Evolutionary conservation across 1,140 invertebrate genomes (phyloP).

Genomic region (Diplogasteroides magnus): DNA sequence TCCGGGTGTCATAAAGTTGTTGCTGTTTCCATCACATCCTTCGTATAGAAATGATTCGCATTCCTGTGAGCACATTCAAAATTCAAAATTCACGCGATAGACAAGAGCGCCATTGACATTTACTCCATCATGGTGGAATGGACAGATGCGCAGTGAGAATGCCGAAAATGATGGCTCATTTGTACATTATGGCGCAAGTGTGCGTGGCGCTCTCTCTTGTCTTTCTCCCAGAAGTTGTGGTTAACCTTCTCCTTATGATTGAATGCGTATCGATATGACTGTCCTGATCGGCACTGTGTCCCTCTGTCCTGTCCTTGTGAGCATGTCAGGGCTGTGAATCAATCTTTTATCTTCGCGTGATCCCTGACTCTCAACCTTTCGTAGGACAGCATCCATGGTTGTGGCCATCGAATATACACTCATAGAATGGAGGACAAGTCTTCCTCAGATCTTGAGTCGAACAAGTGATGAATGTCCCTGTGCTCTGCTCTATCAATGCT

Average conservation of each 20-base stretch:
- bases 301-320: constrained; percentile 29
- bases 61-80: constrained; percentile 4
- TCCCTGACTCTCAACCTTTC: too few relatives aligned
- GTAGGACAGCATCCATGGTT: constrained; percentile 33
- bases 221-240: too few relatives aligned
- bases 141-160: too few relatives aligned
- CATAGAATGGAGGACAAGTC: constrained; percentile 30
- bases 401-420: constrained; percentile 32
- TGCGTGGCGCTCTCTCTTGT: too few relatives aligned
- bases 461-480: constrained; percentile 41
- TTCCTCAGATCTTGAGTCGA: constrained; percentile 7
- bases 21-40: constrained; percentile 35
- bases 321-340: constrained; percentile 27
- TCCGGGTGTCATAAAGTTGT: constrained; percentile 31
- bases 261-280: constrained; percentile 30
- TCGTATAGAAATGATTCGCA: constrained; percentile 35
- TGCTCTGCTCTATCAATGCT: constrained; percentile 42
- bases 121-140: too few relatives aligned
- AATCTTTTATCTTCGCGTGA: not conserved
- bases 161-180: too few relatives aligned
- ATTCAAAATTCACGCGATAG: not conserved
- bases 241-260: constrained; percentile 29
- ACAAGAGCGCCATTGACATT: too few relatives aligned
- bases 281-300: constrained; percentile 28
- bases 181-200: too few relatives aligned